Conservation (phyloP, 2,113 vertebrate genomes). For the Sturnus vulgaris region DNA sequence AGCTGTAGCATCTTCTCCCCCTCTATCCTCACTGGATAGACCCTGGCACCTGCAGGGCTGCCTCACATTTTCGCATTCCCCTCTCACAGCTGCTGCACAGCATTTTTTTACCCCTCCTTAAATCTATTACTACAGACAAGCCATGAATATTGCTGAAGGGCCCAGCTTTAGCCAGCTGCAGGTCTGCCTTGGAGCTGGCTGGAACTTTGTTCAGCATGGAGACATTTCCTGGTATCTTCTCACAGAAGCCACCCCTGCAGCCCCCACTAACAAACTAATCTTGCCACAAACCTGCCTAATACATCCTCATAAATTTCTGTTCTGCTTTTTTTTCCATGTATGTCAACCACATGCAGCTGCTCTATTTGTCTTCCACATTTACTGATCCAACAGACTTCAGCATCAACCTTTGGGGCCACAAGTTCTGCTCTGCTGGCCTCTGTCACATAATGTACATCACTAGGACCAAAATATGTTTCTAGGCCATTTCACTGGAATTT, state of each 20-base stretch:
- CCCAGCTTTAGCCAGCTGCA: rapidly evolving
- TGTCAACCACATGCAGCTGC: background rate
- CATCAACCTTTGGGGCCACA: background rate
- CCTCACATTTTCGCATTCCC: background rate
- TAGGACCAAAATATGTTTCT: background rate
- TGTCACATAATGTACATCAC: background rate
- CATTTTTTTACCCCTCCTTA: background rate
- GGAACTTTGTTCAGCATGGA: background rate
- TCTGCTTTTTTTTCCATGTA: background rate
- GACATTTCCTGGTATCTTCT: background rate
- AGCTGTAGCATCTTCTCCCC: background rate
- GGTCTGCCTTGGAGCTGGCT: background rate
- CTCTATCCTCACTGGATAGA: background rate
- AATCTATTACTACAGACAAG: background rate
- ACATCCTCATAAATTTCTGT: background rate
- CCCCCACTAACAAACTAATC: background rate
- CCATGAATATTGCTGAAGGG: background rate
- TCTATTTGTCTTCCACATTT: background rate
- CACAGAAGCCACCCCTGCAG: background rate
- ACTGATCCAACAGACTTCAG: background rate
- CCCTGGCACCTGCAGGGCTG: background rate
- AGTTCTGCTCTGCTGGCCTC: background rate
- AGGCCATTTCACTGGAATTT: background rate
- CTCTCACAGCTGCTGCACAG: background rate
- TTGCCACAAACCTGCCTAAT: background rate